phyloP scores from a whole-genome alignment of 2,888 invertebrate species.

The Polia nebulosa region DNA sequence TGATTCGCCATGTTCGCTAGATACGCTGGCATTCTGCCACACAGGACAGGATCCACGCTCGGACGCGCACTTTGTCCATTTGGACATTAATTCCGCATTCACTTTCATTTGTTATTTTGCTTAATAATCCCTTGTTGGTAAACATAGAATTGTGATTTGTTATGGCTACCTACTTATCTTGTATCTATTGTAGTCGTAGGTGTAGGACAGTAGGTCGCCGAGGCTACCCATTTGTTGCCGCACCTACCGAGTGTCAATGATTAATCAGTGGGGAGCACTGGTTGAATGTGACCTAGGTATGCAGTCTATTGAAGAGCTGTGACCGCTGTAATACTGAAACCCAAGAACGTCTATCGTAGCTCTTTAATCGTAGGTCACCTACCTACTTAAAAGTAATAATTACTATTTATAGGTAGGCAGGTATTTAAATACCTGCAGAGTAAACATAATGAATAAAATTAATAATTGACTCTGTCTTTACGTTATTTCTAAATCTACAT shows the following conservation, averaged over 20 bases:
- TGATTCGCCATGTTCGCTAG: constrained; percentile 49
- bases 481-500: too few relatives aligned
- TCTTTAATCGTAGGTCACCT: too few relatives aligned
- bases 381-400: too few relatives aligned
- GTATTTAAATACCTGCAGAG: too few relatives aligned
- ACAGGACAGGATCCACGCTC: constrained; percentile 87
- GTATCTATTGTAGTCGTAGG: background rate
- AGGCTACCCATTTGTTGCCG: background rate
- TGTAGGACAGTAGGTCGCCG: background rate
- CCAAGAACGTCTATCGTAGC: too few relatives aligned
- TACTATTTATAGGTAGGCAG: too few relatives aligned
- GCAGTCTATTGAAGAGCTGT: background rate
- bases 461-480: too few relatives aligned
- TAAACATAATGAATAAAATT: too few relatives aligned
- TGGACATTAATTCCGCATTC: constrained; percentile 79
- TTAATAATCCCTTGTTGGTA: constrained; percentile 63
- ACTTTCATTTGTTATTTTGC: constrained; percentile 83
- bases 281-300: background rate
- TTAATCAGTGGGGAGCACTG: background rate
- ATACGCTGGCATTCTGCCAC: constrained; percentile 68
- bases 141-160: constrained; percentile 59
- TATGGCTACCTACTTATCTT: constrained; percentile 24
- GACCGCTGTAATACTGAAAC: background rate
- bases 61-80: constrained; percentile 84
- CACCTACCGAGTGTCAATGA: constrained; percentile 2